Conservation (phyloP, 2,888 invertebrate species). For the Tanytarsus gracilentus region DNA sequence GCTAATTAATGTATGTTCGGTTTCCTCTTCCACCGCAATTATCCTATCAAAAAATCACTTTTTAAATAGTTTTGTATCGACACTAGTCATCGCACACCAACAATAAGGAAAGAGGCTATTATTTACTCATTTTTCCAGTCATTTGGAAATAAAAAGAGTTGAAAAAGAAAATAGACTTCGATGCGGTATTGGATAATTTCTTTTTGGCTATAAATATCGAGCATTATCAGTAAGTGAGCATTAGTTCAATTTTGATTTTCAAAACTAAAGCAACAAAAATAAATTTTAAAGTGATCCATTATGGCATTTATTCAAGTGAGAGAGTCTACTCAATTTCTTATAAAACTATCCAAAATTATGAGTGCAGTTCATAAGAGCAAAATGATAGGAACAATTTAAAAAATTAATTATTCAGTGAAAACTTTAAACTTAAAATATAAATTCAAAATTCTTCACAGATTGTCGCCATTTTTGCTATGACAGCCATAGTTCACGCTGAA, state of each 20-base stretch:
- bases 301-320: constrained; percentile 12
- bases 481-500: background rate
- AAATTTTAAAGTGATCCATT: background rate
- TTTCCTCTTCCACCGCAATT: too few relatives aligned
- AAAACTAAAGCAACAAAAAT: background rate
- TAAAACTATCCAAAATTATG: background rate
- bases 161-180: background rate
- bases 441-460: background rate
- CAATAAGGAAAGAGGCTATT: background rate
- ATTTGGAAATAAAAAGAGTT: background rate
- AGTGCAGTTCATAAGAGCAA: too few relatives aligned
- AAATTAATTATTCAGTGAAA: background rate
- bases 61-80: too few relatives aligned
- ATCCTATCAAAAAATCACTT: too few relatives aligned
- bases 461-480: background rate
- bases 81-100: background rate
- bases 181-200: constrained; percentile 7
- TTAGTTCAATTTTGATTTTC: constrained; percentile 1
- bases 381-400: too few relatives aligned
- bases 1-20: too few relatives aligned
- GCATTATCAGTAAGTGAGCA: constrained; percentile 12
- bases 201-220: constrained; percentile 19
- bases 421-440: background rate
- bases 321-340: background rate
- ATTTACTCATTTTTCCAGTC: background rate